Evolutionary conservation across 2,888 invertebrate species (phyloP).

Genomic region (Brachyptera risi): DNA sequence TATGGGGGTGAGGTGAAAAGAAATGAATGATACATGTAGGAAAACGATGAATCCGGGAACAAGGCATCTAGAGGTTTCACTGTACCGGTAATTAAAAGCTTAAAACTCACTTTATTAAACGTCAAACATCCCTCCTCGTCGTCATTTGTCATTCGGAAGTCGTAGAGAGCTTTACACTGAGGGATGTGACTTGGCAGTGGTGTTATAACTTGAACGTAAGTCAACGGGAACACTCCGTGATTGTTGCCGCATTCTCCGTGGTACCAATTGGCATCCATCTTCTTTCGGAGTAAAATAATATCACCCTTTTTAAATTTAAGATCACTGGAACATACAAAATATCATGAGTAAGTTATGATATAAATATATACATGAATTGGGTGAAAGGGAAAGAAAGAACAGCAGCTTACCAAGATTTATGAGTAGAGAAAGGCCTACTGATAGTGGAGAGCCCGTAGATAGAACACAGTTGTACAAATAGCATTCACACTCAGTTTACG

Average conservation of each 20-base stretch:
- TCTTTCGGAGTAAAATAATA: constrained; percentile 69
- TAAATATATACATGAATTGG: too few species aligned
- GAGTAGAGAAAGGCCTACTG: too few species aligned
- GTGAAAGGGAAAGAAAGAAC: too few species aligned
- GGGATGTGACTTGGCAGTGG: constrained; percentile 72
- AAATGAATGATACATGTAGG: too few species aligned
- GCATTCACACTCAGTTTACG: too few species aligned
- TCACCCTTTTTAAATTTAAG: constrained; percentile 84
- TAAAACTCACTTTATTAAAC: constrained; percentile 78
- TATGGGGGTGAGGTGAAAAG: too few species aligned
- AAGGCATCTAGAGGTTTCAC: too few species aligned
- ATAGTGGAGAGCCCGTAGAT: too few species aligned
- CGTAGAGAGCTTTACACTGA: constrained; percentile 84
- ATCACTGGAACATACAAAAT: constrained; percentile 54
- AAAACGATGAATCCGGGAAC: too few species aligned
- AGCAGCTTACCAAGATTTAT: too few species aligned
- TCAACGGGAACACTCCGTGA: constrained; percentile 78
- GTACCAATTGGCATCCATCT: constrained; percentile 82
- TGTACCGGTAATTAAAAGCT: too few species aligned
- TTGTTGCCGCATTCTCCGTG: constrained; percentile 75
- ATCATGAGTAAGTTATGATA: neutral
- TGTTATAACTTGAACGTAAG: constrained; percentile 76
- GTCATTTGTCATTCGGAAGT: constrained; percentile 84
- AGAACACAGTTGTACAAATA: too few species aligned
- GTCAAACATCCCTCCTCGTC: constrained; percentile 90